Base-by-base conservation (phyloP, 2,797 vertebrate species). In the Sciurus vulgaris region DNA sequence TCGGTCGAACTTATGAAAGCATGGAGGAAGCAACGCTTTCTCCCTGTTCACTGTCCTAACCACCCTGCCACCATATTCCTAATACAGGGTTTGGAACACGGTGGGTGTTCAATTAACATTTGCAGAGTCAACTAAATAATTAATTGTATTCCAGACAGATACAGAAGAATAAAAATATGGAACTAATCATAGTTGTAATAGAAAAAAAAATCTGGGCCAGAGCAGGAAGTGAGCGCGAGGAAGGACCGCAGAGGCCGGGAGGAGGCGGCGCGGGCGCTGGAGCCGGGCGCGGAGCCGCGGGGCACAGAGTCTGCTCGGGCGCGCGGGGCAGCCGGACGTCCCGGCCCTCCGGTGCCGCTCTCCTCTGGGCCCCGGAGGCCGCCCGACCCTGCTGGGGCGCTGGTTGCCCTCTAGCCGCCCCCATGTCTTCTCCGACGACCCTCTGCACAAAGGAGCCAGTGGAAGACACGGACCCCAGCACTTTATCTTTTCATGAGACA, bases 401-500 rank as follows among this genome's bases (percentile, higher is more conserved):
- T 38, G 44, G 15, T 51, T 22, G 65, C 28, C 77, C 51, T 17
- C 72, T 47, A 28, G 24, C 30, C 14, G 77, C 82, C 86, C 95
- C 87, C 70, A 98, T 98, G 98, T 98, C 98, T 81, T 98, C 98
- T 44, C 96, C 97, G 56, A 96, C 79, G 98, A 98, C 94, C 97
- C 97, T 73, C 84, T 94, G 96, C 96, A 84, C 38, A 38, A 38
- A 38, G 38, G 38, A 38, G 38, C 38, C 38, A 38, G 38, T 38
- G 38, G 38, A 38, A 38, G 38, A 38, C 38, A 38, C 38, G 38
- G 38, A 38, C 38, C 38, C 38, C 38, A 38, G 38, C 3, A 38
- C 38, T 38, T 38, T 38, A 38, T 38, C 38, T 38, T 38, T 38
- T 38, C 38, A 38, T 38, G 38, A 38, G 38, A 3, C 38, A 38